A percentile compares a stretch with the other conserved stretches of the same genome.
These are phyloP conservation scores for Drosophila mayaguana DNA, from an alignment of 2,888 invertebrate genomes.

Conservation along the genomic window DNA sequence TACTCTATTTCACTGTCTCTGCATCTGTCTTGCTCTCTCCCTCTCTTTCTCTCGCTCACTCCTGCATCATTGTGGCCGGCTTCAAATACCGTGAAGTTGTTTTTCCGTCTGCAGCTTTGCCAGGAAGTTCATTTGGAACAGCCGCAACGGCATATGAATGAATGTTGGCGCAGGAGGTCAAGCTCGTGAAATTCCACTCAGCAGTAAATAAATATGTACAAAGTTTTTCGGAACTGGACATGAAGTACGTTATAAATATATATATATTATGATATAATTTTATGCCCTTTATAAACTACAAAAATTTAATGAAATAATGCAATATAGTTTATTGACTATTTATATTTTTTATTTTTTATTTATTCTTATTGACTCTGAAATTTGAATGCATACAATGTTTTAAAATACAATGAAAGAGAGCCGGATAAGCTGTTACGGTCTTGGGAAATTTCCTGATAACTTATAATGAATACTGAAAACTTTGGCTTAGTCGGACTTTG, in stretches of 20 bases:
- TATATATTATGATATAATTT: background rate
- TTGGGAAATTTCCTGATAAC: too few species aligned
- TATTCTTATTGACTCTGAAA: too few species aligned
- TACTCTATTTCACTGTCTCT: background rate
- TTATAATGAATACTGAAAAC: too few species aligned
- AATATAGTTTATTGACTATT: too few species aligned
- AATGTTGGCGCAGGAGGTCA: constrained; percentile 41
- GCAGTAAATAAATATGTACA: constrained; percentile 12
- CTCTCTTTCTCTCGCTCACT: background rate
- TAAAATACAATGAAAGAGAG: too few species aligned
- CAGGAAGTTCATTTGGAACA: constrained; percentile 72
- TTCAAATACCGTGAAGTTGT: constrained; percentile 77
- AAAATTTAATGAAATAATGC: too few species aligned
- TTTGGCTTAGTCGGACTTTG: too few species aligned
- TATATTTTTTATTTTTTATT: too few species aligned
- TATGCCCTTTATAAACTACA: background rate
- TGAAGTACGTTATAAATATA: background rate
- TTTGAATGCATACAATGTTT: too few species aligned
- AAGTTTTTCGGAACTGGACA: background rate
- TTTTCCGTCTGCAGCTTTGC: constrained; percentile 54
- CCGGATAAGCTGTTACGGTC: too few species aligned
- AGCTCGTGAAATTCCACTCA: constrained; percentile 61
- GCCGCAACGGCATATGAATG: constrained; percentile 41
- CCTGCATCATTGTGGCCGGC: constrained; percentile 37
- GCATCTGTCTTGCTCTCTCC: background rate